phyloP scores from a whole-genome alignment of 1,140 invertebrate genomes.

The Oreohelix idahoensis region DNA sequence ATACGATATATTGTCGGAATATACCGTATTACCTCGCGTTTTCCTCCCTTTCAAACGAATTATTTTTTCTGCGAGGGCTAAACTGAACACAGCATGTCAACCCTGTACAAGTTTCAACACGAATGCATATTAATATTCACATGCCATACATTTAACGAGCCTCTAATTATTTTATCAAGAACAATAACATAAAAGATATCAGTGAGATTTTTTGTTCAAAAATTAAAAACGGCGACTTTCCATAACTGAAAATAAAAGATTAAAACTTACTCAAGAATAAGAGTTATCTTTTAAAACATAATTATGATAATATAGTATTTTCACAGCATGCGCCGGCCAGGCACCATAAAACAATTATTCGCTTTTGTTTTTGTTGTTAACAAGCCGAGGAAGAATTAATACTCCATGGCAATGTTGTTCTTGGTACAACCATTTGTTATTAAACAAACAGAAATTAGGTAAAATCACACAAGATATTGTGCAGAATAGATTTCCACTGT shows the following conservation, averaged over 20 bases:
- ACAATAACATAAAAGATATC: neutral
- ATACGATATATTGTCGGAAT: neutral
- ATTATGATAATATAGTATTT: too few species aligned
- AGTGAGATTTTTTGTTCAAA: neutral
- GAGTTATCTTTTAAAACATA: too few species aligned
- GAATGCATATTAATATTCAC: neutral
- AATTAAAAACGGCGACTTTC: neutral
- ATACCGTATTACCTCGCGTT: neutral
- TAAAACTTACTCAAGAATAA: too few species aligned
- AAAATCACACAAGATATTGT: too few species aligned
- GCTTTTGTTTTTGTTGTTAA: too few species aligned
- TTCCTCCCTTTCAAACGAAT: neutral
- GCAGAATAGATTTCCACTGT: too few species aligned
- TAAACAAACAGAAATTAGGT: too few species aligned
- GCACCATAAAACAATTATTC: neutral
- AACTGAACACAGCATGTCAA: neutral
- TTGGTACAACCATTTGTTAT: too few species aligned
- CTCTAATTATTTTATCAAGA: neutral
- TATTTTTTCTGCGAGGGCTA: neutral
- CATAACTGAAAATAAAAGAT: neutral
- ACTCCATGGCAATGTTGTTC: too few species aligned
- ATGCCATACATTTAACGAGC: neutral
- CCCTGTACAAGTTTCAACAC: constrained; percentile 7
- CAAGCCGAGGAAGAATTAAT: too few species aligned
- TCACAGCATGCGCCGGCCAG: neutral